Evolutionary conservation across 2,113 vertebrate genomes (phyloP).

Genomic region (Numenius arquata): DNA sequence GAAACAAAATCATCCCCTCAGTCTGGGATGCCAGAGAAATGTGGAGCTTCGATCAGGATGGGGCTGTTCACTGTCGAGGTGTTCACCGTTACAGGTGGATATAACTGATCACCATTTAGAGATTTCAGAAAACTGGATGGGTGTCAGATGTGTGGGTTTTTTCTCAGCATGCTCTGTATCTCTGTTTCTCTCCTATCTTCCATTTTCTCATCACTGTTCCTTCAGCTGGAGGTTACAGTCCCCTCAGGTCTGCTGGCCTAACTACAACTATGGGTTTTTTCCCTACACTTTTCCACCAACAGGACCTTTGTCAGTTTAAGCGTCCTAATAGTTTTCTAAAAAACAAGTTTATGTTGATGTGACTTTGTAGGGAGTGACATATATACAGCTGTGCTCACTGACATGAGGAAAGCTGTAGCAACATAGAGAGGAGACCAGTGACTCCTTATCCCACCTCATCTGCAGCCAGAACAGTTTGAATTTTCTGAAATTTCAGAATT

Average conservation of each 20-base stretch:
- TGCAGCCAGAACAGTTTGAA: not conserved
- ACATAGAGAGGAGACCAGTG: not conserved
- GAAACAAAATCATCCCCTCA: not conserved
- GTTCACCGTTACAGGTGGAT: not conserved
- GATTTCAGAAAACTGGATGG: not conserved
- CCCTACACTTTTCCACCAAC: not conserved
- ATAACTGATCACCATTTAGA: not conserved
- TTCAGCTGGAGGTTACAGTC: not conserved
- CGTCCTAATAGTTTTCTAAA: not conserved
- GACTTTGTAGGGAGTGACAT: not conserved
- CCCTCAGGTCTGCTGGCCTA: not conserved
- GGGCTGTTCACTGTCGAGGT: fast-evolving
- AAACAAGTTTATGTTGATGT: not conserved
- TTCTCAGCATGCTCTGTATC: not conserved
- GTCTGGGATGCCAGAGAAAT: not conserved
- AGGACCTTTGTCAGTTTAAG: not conserved
- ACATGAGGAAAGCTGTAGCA: not conserved
- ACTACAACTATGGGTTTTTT: not conserved
- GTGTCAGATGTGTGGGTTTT: not conserved
- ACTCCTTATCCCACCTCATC: not conserved
- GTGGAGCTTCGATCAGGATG: not conserved
- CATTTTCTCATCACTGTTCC: not conserved
- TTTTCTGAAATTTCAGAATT: not conserved
- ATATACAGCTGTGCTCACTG: not conserved
- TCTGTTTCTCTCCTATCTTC: not conserved